Base-by-base conservation (phyloP, 2,113 vertebrate genomes). In the Aegotheles bennettii region DNA sequence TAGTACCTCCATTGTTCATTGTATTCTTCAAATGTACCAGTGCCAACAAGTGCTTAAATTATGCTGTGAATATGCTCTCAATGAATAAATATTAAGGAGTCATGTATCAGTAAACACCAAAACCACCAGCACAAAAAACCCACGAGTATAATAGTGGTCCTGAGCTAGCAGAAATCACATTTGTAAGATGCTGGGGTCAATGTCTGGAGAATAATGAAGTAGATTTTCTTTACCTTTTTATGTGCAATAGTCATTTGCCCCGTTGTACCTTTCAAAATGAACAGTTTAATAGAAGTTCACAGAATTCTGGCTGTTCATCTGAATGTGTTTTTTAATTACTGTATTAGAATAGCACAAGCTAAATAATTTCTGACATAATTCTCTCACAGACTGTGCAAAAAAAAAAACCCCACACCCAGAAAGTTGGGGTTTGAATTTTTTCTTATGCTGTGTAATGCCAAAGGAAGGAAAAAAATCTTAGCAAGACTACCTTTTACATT, bases 71-170 rank as follows among this genome's bases (percentile, higher is more conserved):
- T 91, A 87, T 23, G 69, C 57, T 83, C 64, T 63, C 56, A 82
- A 16, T 23, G 28, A 95, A 93, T 91, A 64, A 97, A 93, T 29
- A 85, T 64, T 83, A 67, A 91, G 51, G 64, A 86, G 51, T 90
- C 60, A 29, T 9, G 16, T 75, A 81, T 75, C 64, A 94, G 67
- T 50, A 87, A 95, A 94, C 35, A 77, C 45, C 79, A 93, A 89
- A 93, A 82, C n/a, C 28, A 93, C 16, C 21, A 87, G 45, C 40
- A 95, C 73, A 90, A 92, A 95, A 95, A 89, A 47, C 31, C 21
- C 64, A 80, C 45, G 42, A 73, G 61, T 26, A 69, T 50, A 96
- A 77, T 1, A 61, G 84, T 15, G 33, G 35, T 84, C 40, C 36
- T 65, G 50, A 87, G 18, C 28, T 65, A 69, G 38, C 31, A 68